These are phyloP conservation scores for Gonioctena quinquepunctata DNA, from an alignment of 1,140 invertebrate genomes.

Conservation along the genomic window DNA sequence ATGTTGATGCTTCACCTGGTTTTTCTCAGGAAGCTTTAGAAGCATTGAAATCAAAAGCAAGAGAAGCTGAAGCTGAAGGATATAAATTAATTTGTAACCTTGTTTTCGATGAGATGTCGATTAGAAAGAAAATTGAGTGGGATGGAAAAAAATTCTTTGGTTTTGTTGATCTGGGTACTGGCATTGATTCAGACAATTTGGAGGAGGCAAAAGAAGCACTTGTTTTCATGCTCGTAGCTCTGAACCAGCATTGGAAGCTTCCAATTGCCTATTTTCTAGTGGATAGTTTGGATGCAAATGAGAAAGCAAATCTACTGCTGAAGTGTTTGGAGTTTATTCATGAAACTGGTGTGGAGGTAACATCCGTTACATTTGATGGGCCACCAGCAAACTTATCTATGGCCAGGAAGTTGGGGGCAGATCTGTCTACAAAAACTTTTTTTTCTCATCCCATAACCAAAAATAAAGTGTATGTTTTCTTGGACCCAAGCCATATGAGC, in stretches of 20 bases:
- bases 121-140: constrained; percentile 48
- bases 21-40: constrained; percentile 51
- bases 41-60: constrained; percentile 34
- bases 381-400: constrained; percentile 9
- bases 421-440: background rate
- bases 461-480: constrained; percentile 6
- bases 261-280: constrained; percentile 48
- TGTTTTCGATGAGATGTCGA: constrained; percentile 54
- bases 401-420: constrained; percentile 14
- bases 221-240: constrained; percentile 47
- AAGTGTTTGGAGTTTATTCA: too few relatives aligned
- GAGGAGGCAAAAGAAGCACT: constrained; percentile 42
- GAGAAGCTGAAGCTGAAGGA: background rate
- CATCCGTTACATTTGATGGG: constrained; percentile 24
- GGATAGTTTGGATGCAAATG: constrained; percentile 15
- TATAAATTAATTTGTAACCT: constrained; percentile 38
- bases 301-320: constrained; percentile 23
- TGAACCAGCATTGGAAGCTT: constrained; percentile 49
- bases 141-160: constrained; percentile 40
- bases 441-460: constrained; percentile 16
- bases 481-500: constrained; percentile 21
- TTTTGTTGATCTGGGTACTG: constrained; percentile 46
- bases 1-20: constrained; percentile 49
- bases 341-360: constrained; percentile 16
- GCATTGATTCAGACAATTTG: constrained; percentile 34